These are phyloP conservation scores for Nymphalis polychloros DNA, from an alignment of 2,888 invertebrate genomes.

Conservation along the genomic window DNA sequence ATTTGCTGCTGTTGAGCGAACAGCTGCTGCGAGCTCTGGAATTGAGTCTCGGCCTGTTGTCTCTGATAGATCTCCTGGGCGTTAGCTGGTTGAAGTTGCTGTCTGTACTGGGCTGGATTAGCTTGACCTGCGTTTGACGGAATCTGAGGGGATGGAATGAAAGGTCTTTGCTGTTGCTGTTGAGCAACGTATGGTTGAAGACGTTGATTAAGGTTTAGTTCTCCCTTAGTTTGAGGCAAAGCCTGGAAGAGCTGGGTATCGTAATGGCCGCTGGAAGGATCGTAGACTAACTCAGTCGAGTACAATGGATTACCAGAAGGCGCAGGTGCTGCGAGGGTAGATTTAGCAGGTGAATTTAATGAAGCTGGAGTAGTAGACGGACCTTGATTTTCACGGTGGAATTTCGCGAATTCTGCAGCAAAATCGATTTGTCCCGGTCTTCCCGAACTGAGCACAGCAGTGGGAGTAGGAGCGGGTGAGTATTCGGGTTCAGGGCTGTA, in stretches of 20 bases:
- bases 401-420: slow-evolving; percentile 88
- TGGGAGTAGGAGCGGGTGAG: slow-evolving; percentile 61
- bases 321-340: slow-evolving; percentile 59
- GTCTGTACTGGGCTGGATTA: slow-evolving; percentile 72
- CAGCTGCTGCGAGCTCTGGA: slow-evolving; percentile 84
- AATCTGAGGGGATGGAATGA: slow-evolving; percentile 82
- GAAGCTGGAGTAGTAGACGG: slow-evolving; percentile 76
- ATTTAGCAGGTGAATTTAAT: slow-evolving; percentile 63
- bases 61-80: slow-evolving; percentile 81
- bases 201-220: slow-evolving; percentile 86
- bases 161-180: slow-evolving; percentile 79
- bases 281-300: slow-evolving; percentile 89
- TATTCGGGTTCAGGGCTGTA: slow-evolving; percentile 73
- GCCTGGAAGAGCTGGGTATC: slow-evolving; percentile 89
- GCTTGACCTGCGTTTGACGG: slow-evolving; percentile 55
- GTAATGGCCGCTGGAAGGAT: slow-evolving; percentile 89
- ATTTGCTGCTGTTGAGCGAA: slow-evolving; percentile 86
- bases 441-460: slow-evolving; percentile 57
- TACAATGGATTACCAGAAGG: slow-evolving; percentile 85
- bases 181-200: slow-evolving; percentile 88
- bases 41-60: slow-evolving; percentile 82
- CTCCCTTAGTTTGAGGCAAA: slow-evolving; percentile 87
- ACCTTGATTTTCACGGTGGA: slow-evolving; percentile 85
- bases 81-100: slow-evolving; percentile 61
- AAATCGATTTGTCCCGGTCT: slow-evolving; percentile 82